phyloP scores from a whole-genome alignment of 2,797 vertebrate genomes.

The Syngnathus acus region DNA sequence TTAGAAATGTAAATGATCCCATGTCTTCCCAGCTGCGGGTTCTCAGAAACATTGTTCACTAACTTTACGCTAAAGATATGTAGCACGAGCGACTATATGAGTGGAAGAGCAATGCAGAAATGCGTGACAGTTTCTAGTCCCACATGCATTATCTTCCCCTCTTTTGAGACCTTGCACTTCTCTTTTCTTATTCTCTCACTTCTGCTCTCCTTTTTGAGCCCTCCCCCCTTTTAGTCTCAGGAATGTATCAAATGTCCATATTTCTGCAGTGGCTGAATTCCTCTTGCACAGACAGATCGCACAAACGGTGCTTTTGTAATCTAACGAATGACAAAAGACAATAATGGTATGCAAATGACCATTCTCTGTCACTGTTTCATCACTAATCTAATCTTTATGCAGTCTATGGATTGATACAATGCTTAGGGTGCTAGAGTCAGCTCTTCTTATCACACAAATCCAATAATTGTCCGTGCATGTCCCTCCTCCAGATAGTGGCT shows the following conservation, averaged over 20 bases:
- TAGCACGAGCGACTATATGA: background rate
- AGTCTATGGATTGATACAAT: background rate
- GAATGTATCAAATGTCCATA: slow-evolving; percentile 67
- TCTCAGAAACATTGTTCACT: background rate
- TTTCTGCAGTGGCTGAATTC: slow-evolving; percentile 61
- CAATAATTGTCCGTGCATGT: slow-evolving; percentile 18
- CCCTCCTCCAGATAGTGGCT: slow-evolving; percentile 31
- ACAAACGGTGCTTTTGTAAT: slow-evolving; percentile 22
- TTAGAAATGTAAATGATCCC: background rate
- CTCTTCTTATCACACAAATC: slow-evolving; percentile 8
- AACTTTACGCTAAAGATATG: background rate
- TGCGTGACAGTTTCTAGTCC: slow-evolving; percentile 7
- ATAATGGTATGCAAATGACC: background rate
- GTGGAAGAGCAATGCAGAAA: slow-evolving; percentile 23
- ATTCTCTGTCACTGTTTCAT: background rate
- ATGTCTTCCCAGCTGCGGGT: background rate
- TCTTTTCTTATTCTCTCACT: slow-evolving; percentile 14
- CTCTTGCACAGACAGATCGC: slow-evolving; percentile 34
- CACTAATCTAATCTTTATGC: background rate
- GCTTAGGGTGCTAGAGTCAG: background rate
- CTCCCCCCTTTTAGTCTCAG: slow-evolving; percentile 30
- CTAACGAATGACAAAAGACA: background rate
- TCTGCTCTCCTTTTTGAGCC: slow-evolving; percentile 3
- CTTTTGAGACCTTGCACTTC: slow-evolving; percentile 17
- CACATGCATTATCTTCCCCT: background rate